Conservation (phyloP, 1,140 invertebrate genomes). For the Papilio helenus region DNA sequence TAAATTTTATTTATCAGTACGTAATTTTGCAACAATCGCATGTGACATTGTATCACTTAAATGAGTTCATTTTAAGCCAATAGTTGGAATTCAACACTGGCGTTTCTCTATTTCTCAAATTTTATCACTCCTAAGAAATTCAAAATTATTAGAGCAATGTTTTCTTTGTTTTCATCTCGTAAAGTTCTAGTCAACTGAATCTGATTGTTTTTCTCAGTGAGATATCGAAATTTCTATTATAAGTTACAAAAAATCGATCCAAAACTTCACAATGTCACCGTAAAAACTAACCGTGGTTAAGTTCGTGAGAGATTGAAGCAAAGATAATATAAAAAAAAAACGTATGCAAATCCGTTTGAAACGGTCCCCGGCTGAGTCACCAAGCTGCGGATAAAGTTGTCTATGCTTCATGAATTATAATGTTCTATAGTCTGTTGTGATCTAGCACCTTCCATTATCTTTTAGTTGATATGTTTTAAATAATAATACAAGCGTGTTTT, state of each 20-base stretch:
- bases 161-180: no score
- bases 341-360: conserved; percentile 22
- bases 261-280: background rate
- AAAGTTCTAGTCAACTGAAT: no score
- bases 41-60: background rate
- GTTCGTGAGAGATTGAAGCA: conserved; percentile 1
- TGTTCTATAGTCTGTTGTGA: background rate
- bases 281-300: background rate
- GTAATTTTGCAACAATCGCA: background rate
- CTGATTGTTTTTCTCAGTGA: no score
- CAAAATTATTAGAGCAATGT: no score
- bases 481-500: no score
- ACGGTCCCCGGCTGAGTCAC: conserved; percentile 2
- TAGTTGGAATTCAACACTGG: background rate
- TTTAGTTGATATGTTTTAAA: background rate
- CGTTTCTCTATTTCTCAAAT: no score
- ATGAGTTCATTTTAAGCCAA: background rate
- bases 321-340: background rate
- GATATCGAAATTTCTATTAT: background rate
- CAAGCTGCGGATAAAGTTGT: background rate
- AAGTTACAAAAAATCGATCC: background rate
- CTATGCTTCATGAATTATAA: background rate
- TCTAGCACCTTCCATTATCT: background rate
- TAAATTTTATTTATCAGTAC: background rate
- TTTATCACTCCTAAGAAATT: no score